Base-by-base conservation (phyloP, 2,888 invertebrate genomes). In the Antitype chi region DNA sequence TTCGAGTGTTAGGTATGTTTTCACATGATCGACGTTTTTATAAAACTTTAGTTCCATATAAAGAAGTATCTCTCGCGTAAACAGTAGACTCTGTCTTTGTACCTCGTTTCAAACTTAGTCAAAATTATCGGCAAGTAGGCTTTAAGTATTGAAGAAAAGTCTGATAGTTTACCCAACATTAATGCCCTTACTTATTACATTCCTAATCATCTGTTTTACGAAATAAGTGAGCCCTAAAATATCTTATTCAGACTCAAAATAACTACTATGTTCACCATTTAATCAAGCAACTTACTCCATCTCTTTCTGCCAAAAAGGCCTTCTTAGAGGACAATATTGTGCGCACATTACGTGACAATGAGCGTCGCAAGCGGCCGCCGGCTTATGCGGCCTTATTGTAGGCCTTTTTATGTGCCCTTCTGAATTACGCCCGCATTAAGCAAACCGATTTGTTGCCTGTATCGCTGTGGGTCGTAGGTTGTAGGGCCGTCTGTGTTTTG, bases 331-430 rank as follows among this genome's bases (percentile, higher is more conserved):
- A 59, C 75, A 79, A 85, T 86, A 87, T 87, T 78, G 84, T 86
- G 78, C 81, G 84, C 66, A 87, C 78, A 86, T 86, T 86, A 86
- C 79, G 86, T 87, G 88, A 86, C 87, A 88, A 88, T 85, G 87
- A 80, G 70, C 71, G 64, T 25, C 78, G 63, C 82, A 82, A 80
- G 73, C 78, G 88, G 74, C 82, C 75, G 69, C 62, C 49, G 85
- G 78, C 82, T 82, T 87, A 82, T 67, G 82, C 64, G 64, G 76
- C 76, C 80, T 82, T 88, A 84, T 71, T 87, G 80, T 81, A 78
- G 81, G 71, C 79, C 79, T 80, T 88, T 88, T 88, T 87, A 88
- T 80, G 80, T 72, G 53, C 74, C 75, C 64, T 38, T 71, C 78
- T 80, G 87, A 85, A 87, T 88, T 78, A 86, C 84, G 68, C n/a